Evolutionary conservation across 2,797 vertebrate species (phyloP), one percentile per base, ranked within the genome.

Genomic region (Argyrosomus regius): DNA sequence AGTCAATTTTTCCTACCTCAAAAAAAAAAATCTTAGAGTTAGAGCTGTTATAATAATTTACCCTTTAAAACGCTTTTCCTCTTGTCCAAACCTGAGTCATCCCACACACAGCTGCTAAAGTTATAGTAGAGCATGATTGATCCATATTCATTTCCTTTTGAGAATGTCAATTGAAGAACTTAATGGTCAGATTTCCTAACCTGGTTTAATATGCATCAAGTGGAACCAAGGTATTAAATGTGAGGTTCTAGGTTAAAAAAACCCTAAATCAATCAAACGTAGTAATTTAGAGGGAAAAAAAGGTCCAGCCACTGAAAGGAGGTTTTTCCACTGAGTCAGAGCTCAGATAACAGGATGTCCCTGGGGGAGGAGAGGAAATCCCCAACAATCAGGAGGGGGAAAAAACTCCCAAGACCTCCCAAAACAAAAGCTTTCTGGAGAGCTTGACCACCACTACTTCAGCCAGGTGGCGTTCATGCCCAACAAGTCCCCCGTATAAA

Each of bases 311-410:
- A 76, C 24, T 62, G 70, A 82, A 84, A 77, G 35, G 31, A 81
- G 69, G 24, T 66, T 35, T 82, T 92, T 89, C 86, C 72, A 83
- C 48, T 85, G 88, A 93, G 73, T 89, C 86, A 87, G 78, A 78
- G 89, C 74, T 90, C 87, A 87, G 87, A 92, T 91, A 94, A 88
- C 88, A 91, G 90, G 84, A 88, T 82, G 85, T 74, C 87, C 83
- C 80, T 45, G 4, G 69, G 85, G 83, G 50, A 72, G 31, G 59
- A 72, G 41, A 88, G 88, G 91, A 93, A 94, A 93, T 81, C 88
- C 91, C 92, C 87, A 54, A 60, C 86, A 90, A 81, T 83, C 77
- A 82, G 78, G 53, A 77, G 48, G 65, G 50, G 72, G 0, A 18
- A 72, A 88, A 88, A 88, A 86, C 69, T 77, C 26, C 62, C 43